Conservation (phyloP, 1,140 invertebrate genomes). For the Cydia amplana region DNA sequence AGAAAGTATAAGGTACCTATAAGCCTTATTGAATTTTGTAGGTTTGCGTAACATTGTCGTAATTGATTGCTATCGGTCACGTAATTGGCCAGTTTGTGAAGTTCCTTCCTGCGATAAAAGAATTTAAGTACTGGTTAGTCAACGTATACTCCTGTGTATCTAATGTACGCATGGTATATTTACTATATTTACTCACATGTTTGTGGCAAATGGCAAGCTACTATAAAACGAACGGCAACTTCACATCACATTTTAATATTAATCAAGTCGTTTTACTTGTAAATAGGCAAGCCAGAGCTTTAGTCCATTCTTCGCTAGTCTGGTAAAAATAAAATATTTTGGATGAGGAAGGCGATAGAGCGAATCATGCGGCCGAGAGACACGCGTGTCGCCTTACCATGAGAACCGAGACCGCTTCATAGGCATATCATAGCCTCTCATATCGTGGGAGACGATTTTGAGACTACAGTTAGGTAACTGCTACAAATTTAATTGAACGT, state of each 20-base stretch:
- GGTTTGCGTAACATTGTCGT: constrained; percentile 29
- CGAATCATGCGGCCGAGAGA: constrained; percentile 42
- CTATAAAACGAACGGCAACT: no score
- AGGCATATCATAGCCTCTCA: constrained; percentile 47
- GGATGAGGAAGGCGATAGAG: constrained; percentile 40
- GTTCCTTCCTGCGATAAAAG: background rate
- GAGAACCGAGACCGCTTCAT: constrained; percentile 68
- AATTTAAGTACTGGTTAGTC: background rate
- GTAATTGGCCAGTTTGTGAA: constrained; percentile 22
- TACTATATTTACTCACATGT: background rate
- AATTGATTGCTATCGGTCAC: constrained; percentile 19
- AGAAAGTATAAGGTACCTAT: background rate
- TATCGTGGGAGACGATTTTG: constrained; percentile 50
- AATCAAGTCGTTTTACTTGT: no score
- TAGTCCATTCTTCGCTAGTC: background rate
- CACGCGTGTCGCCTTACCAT: constrained; percentile 62
- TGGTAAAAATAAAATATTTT: background rate
- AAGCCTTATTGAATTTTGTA: constrained; percentile 31
- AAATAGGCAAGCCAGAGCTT: no score
- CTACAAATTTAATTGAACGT: background rate
- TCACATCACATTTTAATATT: no score
- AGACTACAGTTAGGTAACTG: background rate
- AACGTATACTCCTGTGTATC: background rate
- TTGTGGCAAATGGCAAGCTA: background rate
- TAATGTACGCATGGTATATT: background rate